Percentiles rank a stretch among this genome's conserved stretches.
These are phyloP conservation scores for Spheniscus humboldti DNA, from an alignment of 2,797 vertebrate species.

Conservation along the genomic window DNA sequence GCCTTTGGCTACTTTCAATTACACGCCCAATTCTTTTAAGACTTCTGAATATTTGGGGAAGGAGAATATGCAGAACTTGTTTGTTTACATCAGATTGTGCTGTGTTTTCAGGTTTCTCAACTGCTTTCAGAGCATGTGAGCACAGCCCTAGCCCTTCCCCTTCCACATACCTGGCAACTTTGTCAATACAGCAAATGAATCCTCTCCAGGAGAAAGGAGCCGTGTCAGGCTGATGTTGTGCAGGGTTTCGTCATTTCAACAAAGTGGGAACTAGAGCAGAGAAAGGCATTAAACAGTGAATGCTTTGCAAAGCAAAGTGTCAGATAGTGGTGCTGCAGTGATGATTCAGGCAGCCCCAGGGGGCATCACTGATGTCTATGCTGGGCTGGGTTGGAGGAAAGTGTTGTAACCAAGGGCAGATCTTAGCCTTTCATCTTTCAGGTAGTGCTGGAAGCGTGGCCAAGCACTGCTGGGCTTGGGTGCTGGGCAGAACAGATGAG, in stretches of 20 bases:
- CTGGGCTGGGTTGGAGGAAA: background rate
- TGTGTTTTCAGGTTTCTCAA: constrained; percentile 55
- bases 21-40: constrained; percentile 62
- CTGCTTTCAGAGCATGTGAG: constrained; percentile 22
- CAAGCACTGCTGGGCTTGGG: background rate
- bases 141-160: constrained; percentile 30
- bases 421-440: background rate
- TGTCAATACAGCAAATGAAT: background rate
- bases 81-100: constrained; percentile 50
- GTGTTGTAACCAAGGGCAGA: background rate
- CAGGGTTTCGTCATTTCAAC: background rate
- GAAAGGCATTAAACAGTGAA: background rate
- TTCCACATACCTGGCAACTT: constrained; percentile 46
- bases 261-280: background rate
- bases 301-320: background rate
- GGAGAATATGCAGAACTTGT: constrained; percentile 53
- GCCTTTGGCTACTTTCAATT: constrained; percentile 57
- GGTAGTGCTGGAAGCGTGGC: background rate
- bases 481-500: background rate
- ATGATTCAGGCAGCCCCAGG: background rate
- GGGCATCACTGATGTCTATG: background rate
- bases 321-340: background rate
- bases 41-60: constrained; percentile 50
- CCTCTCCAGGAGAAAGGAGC: background rate
- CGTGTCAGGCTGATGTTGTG: background rate